Evolutionary conservation across 2,888 invertebrate species (phyloP).

Genomic region (Lycophotia porphyrea): DNA sequence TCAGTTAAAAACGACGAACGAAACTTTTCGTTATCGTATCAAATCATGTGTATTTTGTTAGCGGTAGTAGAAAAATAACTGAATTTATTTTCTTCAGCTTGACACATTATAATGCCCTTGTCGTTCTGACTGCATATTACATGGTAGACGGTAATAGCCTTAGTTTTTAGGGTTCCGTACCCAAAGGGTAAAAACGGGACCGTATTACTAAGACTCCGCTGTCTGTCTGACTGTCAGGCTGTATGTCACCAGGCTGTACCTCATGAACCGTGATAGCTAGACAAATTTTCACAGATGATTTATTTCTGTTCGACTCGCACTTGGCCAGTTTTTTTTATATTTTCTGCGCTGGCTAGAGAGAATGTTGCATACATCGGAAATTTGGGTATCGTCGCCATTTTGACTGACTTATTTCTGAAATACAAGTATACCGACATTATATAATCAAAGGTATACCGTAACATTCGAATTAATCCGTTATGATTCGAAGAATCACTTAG

Average conservation of each 20-base stretch:
- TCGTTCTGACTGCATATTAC: neutral
- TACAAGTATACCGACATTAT: too few species aligned
- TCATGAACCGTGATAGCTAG: too few species aligned
- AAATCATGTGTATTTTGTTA: constrained; percentile 3
- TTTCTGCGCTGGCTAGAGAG: neutral
- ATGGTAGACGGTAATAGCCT: neutral
- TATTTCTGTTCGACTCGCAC: too few species aligned
- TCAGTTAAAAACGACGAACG: constrained; percentile 11
- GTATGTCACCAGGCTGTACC: too few species aligned
- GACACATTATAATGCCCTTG: neutral
- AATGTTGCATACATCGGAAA: neutral
- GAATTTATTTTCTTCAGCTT: constrained; percentile 1
- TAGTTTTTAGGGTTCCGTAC: too few species aligned
- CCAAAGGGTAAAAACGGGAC: too few species aligned
- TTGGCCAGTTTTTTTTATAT: too few species aligned
- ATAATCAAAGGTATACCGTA: too few species aligned
- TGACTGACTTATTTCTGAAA: neutral
- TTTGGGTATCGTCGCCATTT: too few species aligned
- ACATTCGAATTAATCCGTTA: neutral
- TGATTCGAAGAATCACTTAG: neutral
- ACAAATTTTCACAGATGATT: too few species aligned
- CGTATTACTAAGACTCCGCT: too few species aligned
- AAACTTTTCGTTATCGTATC: constrained; percentile 2
- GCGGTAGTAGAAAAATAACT: neutral
- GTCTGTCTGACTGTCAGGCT: too few species aligned